phyloP scores from a whole-genome alignment of 2,888 invertebrate species.

The Diaprepes abbreviatus region DNA sequence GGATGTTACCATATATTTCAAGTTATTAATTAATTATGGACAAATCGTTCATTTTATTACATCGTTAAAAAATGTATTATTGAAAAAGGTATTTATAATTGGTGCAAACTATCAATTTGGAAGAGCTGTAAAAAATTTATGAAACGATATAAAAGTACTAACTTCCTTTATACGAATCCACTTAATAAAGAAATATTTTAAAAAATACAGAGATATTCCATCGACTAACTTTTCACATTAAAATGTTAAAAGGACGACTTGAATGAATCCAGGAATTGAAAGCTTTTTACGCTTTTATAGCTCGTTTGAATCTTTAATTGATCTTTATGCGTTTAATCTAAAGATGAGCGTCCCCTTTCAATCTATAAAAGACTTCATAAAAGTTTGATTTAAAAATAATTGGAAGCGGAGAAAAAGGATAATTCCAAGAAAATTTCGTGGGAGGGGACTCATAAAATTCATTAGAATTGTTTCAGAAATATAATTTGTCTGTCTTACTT shows the following conservation, averaged over 20 bases:
- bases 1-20: too few species aligned
- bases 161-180: conserved; percentile 8
- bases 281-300: conserved; percentile 36
- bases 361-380: conserved; percentile 38
- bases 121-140: too few species aligned
- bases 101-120: too few species aligned
- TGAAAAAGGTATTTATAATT: too few species aligned
- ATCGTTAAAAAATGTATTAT: too few species aligned
- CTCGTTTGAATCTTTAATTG: conserved; percentile 40
- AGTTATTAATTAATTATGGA: too few species aligned
- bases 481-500: too few species aligned
- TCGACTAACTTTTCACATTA: conserved; percentile 24
- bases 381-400: conserved; percentile 32
- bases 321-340: conserved; percentile 40
- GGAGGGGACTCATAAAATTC: neutral
- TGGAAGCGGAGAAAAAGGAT: conserved; percentile 22
- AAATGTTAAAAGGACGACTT: conserved; percentile 21
- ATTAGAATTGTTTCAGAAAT: neutral
- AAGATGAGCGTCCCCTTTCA: conserved; percentile 37
- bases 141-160: too few species aligned
- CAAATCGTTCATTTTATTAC: too few species aligned
- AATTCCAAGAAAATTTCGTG: conserved; percentile 9
- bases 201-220: conserved; percentile 14
- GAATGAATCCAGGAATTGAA: conserved; percentile 32
- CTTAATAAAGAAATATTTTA: conserved; percentile 8